Conservation (phyloP, 2,113 vertebrate genomes). For the Seriola dumerili region DNA sequence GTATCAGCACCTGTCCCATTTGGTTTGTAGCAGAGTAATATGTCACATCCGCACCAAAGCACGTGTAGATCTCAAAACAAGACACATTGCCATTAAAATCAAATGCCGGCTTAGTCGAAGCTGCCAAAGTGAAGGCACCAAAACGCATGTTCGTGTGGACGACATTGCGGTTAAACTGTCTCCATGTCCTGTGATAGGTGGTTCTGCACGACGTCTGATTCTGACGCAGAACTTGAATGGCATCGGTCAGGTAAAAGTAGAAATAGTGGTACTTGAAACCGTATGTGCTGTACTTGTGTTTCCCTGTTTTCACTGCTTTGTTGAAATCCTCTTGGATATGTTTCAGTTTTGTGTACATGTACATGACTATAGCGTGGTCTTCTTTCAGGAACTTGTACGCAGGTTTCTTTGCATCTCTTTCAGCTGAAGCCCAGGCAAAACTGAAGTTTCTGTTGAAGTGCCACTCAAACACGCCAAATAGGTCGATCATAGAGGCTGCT, state of each 20-base stretch:
- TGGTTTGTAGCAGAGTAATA: conserved; percentile 46
- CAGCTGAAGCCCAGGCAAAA: conserved; percentile 43
- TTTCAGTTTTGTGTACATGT: conserved; percentile 35
- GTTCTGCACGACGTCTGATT: conserved; percentile 33
- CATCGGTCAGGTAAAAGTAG: conserved; percentile 59
- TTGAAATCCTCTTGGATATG: conserved; percentile 24
- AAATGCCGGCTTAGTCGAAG: conserved; percentile 13
- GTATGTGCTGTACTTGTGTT: conserved; percentile 31
- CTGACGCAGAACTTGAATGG: conserved; percentile 46
- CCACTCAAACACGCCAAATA: conserved; percentile 57
- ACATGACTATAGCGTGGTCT: conserved; percentile 41
- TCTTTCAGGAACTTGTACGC: conserved; percentile 32
- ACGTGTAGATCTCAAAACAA: conserved; percentile 70
- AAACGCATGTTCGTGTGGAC: conserved; percentile 49
- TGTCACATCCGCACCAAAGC: conserved; percentile 66
- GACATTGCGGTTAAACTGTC: conserved; percentile 15
- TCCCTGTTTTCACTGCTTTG: conserved; percentile 44
- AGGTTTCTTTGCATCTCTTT: conserved; percentile 33
- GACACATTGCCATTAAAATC: conserved; percentile 21
- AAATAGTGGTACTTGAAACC: conserved; percentile 56
- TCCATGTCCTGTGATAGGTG: conserved; percentile 27
- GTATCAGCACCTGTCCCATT: conserved; percentile 56
- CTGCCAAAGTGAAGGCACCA: conserved; percentile 46
- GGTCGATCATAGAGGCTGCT: conserved; percentile 22
- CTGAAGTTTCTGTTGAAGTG: conserved; percentile 38